Conservation (phyloP, 2,888 invertebrate genomes). For the Chrysomela aeneicollis region DNA sequence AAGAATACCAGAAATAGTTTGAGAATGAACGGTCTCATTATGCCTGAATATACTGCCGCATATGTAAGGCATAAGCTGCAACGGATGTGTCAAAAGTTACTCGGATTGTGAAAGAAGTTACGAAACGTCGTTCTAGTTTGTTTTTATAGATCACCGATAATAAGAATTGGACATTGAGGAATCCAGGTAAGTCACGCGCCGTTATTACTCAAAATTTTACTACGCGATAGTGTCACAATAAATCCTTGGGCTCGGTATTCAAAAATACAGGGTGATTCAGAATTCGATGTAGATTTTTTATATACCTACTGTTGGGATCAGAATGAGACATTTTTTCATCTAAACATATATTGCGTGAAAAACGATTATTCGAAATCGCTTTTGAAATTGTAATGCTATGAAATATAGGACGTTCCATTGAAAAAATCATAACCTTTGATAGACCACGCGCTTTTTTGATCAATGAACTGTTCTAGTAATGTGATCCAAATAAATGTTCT, state of each 20-base stretch:
- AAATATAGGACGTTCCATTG: too few relatives aligned
- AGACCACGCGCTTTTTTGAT: too few relatives aligned
- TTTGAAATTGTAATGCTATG: too few relatives aligned
- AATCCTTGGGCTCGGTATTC: not conserved
- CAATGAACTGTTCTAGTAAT: too few relatives aligned
- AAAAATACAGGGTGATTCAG: not conserved
- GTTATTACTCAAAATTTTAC: not conserved
- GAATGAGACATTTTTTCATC: too few relatives aligned
- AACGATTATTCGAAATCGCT: too few relatives aligned
- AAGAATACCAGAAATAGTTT: slow-evolving; percentile 2
- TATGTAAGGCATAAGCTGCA: not conserved
- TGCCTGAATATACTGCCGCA: not conserved
- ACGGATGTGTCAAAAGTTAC: slow-evolving; percentile 12
- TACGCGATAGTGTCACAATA: not conserved
- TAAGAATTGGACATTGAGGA: not conserved
- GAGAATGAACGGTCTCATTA: not conserved
- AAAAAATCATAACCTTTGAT: too few relatives aligned
- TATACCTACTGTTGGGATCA: too few relatives aligned
- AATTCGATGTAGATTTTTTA: not conserved
- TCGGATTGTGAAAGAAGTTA: slow-evolving; percentile 10
- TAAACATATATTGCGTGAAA: too few relatives aligned
- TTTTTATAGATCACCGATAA: slow-evolving; percentile 9
- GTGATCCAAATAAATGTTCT: too few relatives aligned
- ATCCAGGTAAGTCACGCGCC: not conserved
- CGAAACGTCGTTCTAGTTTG: slow-evolving; percentile 2